Base-by-base conservation (phyloP, 2,888 invertebrate genomes). In the Trachelus troglodyta region DNA sequence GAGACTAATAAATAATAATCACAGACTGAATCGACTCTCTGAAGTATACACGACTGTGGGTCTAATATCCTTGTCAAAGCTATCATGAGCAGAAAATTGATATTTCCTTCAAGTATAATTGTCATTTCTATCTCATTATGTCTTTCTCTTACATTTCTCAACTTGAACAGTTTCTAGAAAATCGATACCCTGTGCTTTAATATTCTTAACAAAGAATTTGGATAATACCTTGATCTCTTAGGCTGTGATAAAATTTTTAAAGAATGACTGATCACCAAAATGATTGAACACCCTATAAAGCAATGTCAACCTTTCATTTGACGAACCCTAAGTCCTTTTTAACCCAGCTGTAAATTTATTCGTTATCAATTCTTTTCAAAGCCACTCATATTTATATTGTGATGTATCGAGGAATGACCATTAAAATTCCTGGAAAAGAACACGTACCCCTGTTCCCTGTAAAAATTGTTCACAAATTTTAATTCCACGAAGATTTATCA, bases 1-100 rank as follows among this genome's bases (percentile, higher is more conserved):
- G 83, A 82, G 84, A 84, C 87, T 89, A 87, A 89, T 88, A 87
- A 89, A 89, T 86, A 83, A 81, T 86, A 89, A 88, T 89, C 84
- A 83, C 81, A 69, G 79, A 78, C 74, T 76, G 71, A 30, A 71
- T 71, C 71, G 37, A 81, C 71, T 31, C 31, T 71, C 71, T 71
- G 71, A 33, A 23, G 71, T 31, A 31, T 11, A 56, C 23, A 56
- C 9, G 9, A 56, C 56, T 56, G 23, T 23, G 23, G 56, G 23
- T 23, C 56, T 23, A 23, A 56, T 56, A 56, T 15, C 9, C 56
- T 23, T 56, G 23, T 56, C 56, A 56, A 56, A 23, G 23, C 23
- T 56, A 56, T 56, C 23, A 56, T 2, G 56, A 56, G 56, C 9
- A 56, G 23, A 23, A 56, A 56, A 56, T 56, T 56, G 56, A 23